Evolutionary conservation across 2,797 vertebrate genomes (phyloP), one percentile per base, ranked within the genome.

Genomic region (Epinephelus malabaricus): DNA sequence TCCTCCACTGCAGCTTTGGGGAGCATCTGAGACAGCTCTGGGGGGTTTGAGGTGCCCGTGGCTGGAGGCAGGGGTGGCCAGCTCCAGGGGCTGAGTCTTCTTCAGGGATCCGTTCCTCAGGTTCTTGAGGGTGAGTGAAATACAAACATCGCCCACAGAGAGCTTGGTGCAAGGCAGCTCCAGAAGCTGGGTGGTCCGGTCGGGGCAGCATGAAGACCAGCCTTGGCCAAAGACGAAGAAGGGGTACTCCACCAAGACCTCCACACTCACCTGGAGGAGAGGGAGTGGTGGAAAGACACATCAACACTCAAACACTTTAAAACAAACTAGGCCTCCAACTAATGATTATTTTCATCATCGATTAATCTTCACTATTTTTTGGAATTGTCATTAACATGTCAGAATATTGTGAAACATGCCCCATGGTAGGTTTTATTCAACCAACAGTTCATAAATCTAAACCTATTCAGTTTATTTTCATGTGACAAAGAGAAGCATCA

Each of bases 201-300:
- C 98, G 0, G 98, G 98, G 86, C 97, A 98, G 94, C 98, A 99
- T 27, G 98, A 99, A 30, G 98, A 99, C 98, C 98, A 99, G 91
- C 98, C 98, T 94, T 99, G 98, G 92, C 98, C 98, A 77, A 99
- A 99, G 92, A 99, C 98, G 87, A 99, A 99, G 96, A 99, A 99
- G 77, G 98, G 98, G 81, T 99, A 99, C 95, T 99, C 98, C 90
- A 97, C 95, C 95, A 98, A 94, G 75, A 99, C 98, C 92, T 99
- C 98, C 87, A 99, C 98, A 76, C 97, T 98, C 94, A 99, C 98
- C 98, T 99, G 92, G 43, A 69, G 55, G 62, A 80, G 40, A 66
- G 43, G 11, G 9, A 53, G 60, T 8, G 7, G 13, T 53, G 30
- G 21, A 12, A 76, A 61, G 23, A 69, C 18, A 43, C 19, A n/a